These are phyloP conservation scores for Formica aserva DNA, from an alignment of 2,888 invertebrate species.

Conservation along the genomic window DNA sequence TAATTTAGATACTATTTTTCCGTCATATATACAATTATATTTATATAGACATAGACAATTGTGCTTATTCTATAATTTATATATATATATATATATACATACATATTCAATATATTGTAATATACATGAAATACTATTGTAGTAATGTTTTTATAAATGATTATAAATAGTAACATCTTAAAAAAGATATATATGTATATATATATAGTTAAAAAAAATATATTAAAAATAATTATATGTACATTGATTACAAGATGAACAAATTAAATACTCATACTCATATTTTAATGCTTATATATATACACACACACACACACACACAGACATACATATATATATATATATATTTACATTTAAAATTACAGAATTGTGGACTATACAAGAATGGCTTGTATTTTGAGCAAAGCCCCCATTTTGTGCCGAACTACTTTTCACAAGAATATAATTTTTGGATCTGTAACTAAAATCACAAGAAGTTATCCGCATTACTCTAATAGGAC, in stretches of 20 bases:
- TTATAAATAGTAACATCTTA: background rate
- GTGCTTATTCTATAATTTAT: background rate
- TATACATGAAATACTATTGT: background rate
- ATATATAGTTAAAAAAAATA: too few species aligned
- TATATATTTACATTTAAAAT: background rate
- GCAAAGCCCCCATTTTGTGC: background rate
- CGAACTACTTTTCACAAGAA: slow-evolving; percentile 15
- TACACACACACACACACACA: too few species aligned
- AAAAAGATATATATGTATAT: background rate
- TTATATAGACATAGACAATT: background rate
- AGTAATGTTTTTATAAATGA: background rate
- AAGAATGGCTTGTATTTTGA: slow-evolving; percentile 29
- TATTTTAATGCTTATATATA: background rate
- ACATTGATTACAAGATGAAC: background rate
- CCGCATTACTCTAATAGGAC: background rate
- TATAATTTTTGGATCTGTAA: background rate
- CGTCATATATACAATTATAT: background rate
- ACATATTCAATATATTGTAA: background rate
- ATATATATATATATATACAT: too few species aligned
- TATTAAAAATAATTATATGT: background rate
- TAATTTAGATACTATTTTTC: background rate
- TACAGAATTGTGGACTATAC: slow-evolving; percentile 2
- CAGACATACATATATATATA: background rate
- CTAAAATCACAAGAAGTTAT: background rate
- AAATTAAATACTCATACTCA: background rate